Evolutionary conservation across 2,797 vertebrate genomes (phyloP).

Genomic region (Margarornis squamiger): DNA sequence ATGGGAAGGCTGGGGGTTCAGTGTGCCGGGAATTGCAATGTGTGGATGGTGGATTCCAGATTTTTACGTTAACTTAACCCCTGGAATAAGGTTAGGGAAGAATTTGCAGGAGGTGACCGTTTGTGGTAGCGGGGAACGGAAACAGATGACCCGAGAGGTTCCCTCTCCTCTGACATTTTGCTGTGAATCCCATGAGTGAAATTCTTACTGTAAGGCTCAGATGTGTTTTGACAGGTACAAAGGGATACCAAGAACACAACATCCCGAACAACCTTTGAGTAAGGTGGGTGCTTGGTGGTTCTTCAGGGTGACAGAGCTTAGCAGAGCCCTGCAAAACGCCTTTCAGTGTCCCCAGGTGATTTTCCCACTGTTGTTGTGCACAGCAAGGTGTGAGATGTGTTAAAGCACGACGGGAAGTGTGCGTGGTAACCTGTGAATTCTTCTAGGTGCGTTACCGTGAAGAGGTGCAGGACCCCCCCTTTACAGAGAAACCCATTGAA

Average conservation of each 20-base stretch:
- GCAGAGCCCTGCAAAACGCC: neutral
- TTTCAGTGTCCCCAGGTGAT: neutral
- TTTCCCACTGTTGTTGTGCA: neutral
- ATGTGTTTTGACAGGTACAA: slow-evolving; percentile 55
- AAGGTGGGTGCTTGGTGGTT: slow-evolving; percentile 51
- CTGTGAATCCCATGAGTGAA: neutral
- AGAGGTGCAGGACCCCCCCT: neutral
- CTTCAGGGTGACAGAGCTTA: neutral
- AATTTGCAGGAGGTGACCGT: neutral
- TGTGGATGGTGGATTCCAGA: neutral
- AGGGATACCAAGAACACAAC: slow-evolving; percentile 49
- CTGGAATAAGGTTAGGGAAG: neutral
- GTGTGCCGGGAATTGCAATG: neutral
- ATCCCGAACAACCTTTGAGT: slow-evolving; percentile 22
- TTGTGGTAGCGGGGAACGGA: neutral
- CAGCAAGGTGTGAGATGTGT: neutral
- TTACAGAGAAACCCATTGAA: neutral
- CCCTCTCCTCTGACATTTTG: neutral
- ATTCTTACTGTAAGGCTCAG: slow-evolving; percentile 44
- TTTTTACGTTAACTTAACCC: neutral
- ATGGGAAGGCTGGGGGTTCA: neutral
- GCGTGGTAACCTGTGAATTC: neutral
- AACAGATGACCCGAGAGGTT: neutral
- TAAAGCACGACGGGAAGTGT: neutral
- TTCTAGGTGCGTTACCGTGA: neutral